Percentiles rank a stretch among this genome's conserved stretches.
Conservation (phyloP, 2,113 vertebrate genomes). For the Talpa occidentalis region DNA sequence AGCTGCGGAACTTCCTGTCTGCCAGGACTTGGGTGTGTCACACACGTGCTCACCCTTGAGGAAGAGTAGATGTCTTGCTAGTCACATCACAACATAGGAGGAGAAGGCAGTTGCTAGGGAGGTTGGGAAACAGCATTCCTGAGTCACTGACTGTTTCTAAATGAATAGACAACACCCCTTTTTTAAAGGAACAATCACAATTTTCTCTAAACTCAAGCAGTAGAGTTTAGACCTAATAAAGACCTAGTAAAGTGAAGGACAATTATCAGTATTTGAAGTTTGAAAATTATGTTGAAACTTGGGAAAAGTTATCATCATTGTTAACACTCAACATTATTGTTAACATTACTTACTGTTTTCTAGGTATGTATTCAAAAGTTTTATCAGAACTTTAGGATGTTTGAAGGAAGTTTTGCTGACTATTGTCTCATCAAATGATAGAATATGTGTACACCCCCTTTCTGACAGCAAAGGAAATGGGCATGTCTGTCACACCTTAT, state of each 20-base stretch:
- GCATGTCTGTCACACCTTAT: not conserved
- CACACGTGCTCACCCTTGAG: slow-evolving; percentile 41
- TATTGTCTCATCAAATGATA: slow-evolving; percentile 33
- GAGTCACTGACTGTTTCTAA: slow-evolving; percentile 76
- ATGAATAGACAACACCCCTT: slow-evolving; percentile 74
- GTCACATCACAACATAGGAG: slow-evolving; percentile 66
- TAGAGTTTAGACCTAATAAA: slow-evolving; percentile 16
- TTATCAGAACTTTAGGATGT: slow-evolving; percentile 31
- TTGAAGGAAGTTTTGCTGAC: slow-evolving; percentile 58
- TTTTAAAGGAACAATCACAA: slow-evolving; percentile 61
- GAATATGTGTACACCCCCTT: not conserved
- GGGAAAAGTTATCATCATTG: slow-evolving; percentile 15
- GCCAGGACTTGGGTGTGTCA: slow-evolving; percentile 78
- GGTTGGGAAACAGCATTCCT: slow-evolving; percentile 83
- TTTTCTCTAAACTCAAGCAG: slow-evolving; percentile 1
- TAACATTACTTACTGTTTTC: slow-evolving; percentile 28
- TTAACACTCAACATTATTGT: not conserved
- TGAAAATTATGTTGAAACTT: slow-evolving; percentile 49
- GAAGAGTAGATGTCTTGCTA: slow-evolving; percentile 63
- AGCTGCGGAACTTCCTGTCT: slow-evolving; percentile 77
- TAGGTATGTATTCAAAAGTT: slow-evolving; percentile 11
- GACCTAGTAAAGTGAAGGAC: not conserved
- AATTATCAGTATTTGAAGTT: slow-evolving; percentile 24
- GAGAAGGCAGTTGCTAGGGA: slow-evolving; percentile 77
- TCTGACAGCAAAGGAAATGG: not conserved